Conservation (phyloP, 2,888 invertebrate species). For the Noctuana brunneofusca region DNA sequence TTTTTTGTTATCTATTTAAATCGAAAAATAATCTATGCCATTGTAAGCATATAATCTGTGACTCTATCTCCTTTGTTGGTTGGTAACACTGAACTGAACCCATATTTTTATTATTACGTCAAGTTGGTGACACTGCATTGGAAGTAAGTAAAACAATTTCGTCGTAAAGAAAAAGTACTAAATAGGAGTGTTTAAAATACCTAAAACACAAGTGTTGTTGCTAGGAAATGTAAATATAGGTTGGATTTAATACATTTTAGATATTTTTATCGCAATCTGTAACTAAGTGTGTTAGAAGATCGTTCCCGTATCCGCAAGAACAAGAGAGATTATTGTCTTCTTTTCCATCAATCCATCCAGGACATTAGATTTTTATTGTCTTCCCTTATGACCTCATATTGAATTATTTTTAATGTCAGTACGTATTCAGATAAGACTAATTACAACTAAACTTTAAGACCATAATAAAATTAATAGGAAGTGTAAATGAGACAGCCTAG, state of each 20-base stretch:
- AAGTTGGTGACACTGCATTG: slow-evolving; percentile 25
- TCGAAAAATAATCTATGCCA: too few species aligned
- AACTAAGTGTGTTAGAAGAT: not conserved
- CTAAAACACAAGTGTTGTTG: not conserved
- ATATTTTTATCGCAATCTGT: not conserved
- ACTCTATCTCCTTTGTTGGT: not conserved
- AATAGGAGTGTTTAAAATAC: not conserved
- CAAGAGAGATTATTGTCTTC: slow-evolving; percentile 8
- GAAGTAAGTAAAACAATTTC: slow-evolving; percentile 25
- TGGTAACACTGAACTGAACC: slow-evolving; percentile 4
- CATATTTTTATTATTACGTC: slow-evolving; percentile 19
- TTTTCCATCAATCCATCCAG: not conserved
- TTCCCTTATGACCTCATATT: not conserved
- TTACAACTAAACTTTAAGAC: not conserved
- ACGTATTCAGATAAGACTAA: not conserved
- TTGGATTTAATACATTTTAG: not conserved
- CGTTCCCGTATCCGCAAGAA: not conserved
- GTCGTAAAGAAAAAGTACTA: slow-evolving; percentile 12
- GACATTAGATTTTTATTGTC: slow-evolving; percentile 9
- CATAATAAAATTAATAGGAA: not conserved
- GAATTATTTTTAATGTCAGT: slow-evolving; percentile 30
- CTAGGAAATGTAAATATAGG: not conserved
- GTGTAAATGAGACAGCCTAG: slow-evolving; percentile 4
- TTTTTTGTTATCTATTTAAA: too few species aligned
- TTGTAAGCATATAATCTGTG: too few species aligned